Evolutionary conservation across 2,797 vertebrate genomes (phyloP), one percentile per base, ranked within the genome.

Genomic region (Meriones psammophilus): DNA sequence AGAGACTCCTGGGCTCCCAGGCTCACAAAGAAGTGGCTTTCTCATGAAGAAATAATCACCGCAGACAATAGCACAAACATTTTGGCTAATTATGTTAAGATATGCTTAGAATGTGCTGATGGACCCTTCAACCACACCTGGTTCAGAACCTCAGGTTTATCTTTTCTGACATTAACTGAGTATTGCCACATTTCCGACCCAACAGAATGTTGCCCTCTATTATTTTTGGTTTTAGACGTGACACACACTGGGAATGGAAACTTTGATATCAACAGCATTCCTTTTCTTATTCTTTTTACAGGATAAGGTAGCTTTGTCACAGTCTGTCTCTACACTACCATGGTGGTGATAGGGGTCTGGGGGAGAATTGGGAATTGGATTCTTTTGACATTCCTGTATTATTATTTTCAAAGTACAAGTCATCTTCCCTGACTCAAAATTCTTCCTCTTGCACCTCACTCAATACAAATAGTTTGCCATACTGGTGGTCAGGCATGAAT

Each of bases 351-450:
- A 42, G 71, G 71, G 64, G 77, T 83, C 50, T 79, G 66, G 66
- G 87, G 94, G 89, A 97, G 74, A 97, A 96, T 84, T 0, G 0
- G 69, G 26, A 58, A 24, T 73, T 58, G 68, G 94, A 95, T 98
- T 97, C 94, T 93, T 97, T 46, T 91, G 95, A 94, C 91, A 56
- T 98, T 97, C 96, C 97, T 98, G 97, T 0, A 0, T 64, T 64
- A 28, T 42, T 28, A 90, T 87, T 60, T 71, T 17, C 20, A 39
- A 46, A 66, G 89, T 89, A 18, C 58, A 60, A 97, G 97, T 88
- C 97, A 95, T 98, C 96, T 98, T 97, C 97, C 96, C 81, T 42
- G 96, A 97, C 96, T 95, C 96, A 58, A 83, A 79, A 88, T 94
- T 88, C 89, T 71, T 92, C 30, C 24, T 42, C 64, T 83, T 97